These are phyloP conservation scores for Hemiprocne comata DNA, from an alignment of 2,113 vertebrate genomes.

Conservation along the genomic window DNA sequence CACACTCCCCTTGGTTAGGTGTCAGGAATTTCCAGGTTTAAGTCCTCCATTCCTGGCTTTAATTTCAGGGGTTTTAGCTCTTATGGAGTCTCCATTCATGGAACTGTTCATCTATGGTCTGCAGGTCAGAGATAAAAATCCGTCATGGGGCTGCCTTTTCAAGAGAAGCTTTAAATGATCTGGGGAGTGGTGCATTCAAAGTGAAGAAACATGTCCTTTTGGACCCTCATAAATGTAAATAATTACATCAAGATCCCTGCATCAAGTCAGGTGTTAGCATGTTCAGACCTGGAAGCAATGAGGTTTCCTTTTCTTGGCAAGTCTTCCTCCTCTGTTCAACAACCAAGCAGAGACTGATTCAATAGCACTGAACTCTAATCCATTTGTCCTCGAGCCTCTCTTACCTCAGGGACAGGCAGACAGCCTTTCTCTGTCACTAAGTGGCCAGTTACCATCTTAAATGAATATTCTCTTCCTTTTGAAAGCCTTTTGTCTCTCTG, in stretches of 20 bases:
- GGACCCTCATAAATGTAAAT: neutral
- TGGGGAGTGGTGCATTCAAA: neutral
- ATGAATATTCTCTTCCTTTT: neutral
- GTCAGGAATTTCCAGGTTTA: neutral
- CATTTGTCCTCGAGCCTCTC: neutral
- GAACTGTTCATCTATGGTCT: neutral
- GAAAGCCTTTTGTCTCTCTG: neutral
- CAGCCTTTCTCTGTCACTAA: neutral
- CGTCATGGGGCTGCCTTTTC: neutral
- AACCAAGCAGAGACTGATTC: neutral
- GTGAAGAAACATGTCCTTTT: neutral
- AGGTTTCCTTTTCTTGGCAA: neutral
- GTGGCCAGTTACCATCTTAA: conserved; percentile 5
- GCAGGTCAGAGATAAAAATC: neutral
- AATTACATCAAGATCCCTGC: neutral
- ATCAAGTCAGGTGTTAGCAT: neutral
- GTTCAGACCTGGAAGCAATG: neutral
- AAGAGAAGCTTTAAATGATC: neutral
- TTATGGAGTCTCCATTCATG: neutral
- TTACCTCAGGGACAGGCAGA: neutral
- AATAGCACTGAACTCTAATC: neutral
- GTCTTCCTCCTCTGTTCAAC: neutral
- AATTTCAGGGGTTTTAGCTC: neutral
- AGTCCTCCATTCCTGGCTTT: neutral
- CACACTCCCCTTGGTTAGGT: neutral